These are phyloP conservation scores for Drosophila kanekoi DNA, from an alignment of 2,888 invertebrate species.

Conservation along the genomic window DNA sequence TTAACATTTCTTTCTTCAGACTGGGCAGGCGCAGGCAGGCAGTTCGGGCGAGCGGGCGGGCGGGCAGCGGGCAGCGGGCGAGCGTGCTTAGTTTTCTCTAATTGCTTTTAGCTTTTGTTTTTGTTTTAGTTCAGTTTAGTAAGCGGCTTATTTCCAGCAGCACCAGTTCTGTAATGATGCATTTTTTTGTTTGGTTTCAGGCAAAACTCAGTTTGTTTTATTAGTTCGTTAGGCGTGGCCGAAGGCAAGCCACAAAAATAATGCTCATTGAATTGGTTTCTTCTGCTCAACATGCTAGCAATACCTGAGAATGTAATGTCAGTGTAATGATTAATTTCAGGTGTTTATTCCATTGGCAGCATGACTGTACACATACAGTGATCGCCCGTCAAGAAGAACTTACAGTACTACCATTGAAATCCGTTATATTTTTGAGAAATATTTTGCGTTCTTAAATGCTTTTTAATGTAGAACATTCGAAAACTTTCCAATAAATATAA, in stretches of 20 bases:
- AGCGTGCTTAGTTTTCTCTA: slow-evolving; percentile 30
- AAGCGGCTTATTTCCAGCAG: slow-evolving; percentile 36
- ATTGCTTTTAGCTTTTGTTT: neutral
- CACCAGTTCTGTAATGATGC: slow-evolving; percentile 41
- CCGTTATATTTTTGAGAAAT: too few species aligned
- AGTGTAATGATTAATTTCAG: slow-evolving; percentile 14
- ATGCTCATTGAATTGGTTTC: slow-evolving; percentile 12
- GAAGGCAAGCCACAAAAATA: slow-evolving; percentile 1
- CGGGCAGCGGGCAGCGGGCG: slow-evolving; percentile 27
- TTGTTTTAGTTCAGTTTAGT: slow-evolving; percentile 43
- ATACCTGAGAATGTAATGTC: slow-evolving; percentile 19
- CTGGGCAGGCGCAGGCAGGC: slow-evolving; percentile 41
- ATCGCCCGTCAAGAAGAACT: too few species aligned
- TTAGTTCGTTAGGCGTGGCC: slow-evolving; percentile 8
- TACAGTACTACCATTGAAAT: too few species aligned
- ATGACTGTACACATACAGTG: neutral
- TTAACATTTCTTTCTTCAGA: slow-evolving; percentile 78
- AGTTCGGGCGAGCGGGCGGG: slow-evolving; percentile 30
- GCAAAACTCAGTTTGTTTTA: slow-evolving; percentile 12
- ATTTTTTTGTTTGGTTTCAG: slow-evolving; percentile 7
- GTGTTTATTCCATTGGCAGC: neutral
- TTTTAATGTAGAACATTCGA: too few species aligned
- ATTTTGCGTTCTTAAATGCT: too few species aligned
- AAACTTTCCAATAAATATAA: too few species aligned
- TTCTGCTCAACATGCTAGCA: slow-evolving; percentile 15